Conservation (phyloP, 2,797 vertebrate species). For the Intellagama lesueurii region DNA sequence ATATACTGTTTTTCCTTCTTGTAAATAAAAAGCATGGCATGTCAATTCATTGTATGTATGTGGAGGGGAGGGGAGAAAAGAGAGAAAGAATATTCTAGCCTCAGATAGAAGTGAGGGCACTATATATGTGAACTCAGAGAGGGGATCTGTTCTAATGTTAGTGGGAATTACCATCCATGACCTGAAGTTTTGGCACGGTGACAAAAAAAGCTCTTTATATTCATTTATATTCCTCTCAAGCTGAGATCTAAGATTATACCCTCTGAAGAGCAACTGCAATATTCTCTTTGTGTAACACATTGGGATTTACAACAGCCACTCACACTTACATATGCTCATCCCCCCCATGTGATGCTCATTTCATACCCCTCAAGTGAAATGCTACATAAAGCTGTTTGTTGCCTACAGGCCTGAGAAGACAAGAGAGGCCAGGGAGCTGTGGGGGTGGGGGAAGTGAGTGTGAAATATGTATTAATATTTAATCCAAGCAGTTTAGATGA, state of each 20-base stretch:
- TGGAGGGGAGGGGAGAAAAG: too few relatives aligned
- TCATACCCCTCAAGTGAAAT: constrained; percentile 28
- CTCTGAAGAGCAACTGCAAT: constrained; percentile 8
- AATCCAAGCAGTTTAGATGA: constrained; percentile 85
- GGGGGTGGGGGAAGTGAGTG: constrained; percentile 50
- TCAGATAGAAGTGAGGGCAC: not conserved
- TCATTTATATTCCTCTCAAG: constrained; percentile 21
- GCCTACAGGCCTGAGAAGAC: constrained; percentile 42
- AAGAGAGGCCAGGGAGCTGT: not conserved
- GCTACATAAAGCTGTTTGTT: constrained; percentile 59
- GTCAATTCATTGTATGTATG: not conserved
- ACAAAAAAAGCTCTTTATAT: not conserved
- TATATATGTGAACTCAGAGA: not conserved
- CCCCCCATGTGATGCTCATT: constrained; percentile 19
- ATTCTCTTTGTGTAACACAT: constrained; percentile 24
- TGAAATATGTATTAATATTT: constrained; percentile 85
- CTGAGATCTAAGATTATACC: not conserved
- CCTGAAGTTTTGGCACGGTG: not conserved
- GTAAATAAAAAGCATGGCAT: rapidly evolving
- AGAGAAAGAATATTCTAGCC: not conserved
- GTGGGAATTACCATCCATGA: constrained; percentile 24
- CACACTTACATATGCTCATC: not conserved
- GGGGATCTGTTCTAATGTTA: not conserved
- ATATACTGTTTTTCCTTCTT: not conserved
- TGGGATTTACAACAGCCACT: not conserved